Conservation (phyloP, 1,140 invertebrate genomes). For the Drosophila saltans region DNA sequence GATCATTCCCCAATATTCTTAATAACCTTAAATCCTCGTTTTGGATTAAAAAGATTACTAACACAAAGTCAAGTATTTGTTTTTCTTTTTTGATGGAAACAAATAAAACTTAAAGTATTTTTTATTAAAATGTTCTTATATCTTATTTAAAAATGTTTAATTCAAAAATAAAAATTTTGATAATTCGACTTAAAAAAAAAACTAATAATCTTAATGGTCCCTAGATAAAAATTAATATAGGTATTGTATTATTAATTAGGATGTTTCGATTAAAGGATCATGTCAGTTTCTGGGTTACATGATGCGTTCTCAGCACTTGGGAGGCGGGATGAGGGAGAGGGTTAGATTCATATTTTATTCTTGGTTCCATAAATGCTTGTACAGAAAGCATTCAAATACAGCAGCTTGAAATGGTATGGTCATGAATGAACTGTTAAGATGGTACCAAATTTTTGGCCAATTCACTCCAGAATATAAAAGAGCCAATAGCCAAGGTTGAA, state of each 20-base stretch:
- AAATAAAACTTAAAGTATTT: constrained; percentile 18
- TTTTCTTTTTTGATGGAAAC: constrained; percentile 6
- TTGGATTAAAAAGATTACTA: too few relatives aligned
- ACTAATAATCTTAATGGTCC: constrained; percentile 18
- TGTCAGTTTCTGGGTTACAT: background rate
- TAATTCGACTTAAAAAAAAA: constrained; percentile 10
- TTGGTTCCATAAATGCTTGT: constrained; percentile 8
- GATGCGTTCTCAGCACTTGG: background rate
- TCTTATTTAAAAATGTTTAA: constrained; percentile 14
- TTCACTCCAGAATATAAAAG: constrained; percentile 92
- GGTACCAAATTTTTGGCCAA: background rate
- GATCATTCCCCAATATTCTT: too few relatives aligned
- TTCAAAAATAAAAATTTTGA: constrained; percentile 9
- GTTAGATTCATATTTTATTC: background rate
- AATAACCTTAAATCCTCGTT: too few relatives aligned
- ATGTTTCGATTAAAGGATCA: constrained; percentile 7
- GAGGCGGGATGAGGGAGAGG: background rate
- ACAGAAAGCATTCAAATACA: constrained; percentile 14
- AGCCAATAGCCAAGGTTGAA: constrained; percentile 98
- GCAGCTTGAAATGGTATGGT: background rate
- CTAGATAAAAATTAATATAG: constrained; percentile 10
- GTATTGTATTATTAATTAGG: constrained; percentile 7
- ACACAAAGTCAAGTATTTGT: background rate
- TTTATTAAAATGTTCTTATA: constrained; percentile 16
- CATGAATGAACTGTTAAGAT: too few relatives aligned